These are phyloP conservation scores for Cynodonichthys magdalenae DNA, from an alignment of 2,797 vertebrate species.

Conservation along the genomic window DNA sequence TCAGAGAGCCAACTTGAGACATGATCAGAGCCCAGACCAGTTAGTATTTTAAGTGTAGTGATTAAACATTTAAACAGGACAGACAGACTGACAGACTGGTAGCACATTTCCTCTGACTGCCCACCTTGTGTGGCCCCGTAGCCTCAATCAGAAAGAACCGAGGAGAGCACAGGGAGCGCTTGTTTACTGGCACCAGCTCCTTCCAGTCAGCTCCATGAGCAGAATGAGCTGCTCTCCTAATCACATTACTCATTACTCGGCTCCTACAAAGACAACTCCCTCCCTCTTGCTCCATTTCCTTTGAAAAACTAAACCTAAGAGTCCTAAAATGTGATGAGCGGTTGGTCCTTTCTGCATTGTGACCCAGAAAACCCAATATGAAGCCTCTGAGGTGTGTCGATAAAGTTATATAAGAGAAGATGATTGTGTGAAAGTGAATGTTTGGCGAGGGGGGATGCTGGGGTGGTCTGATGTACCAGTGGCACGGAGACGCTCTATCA, in stretches of 20 bases:
- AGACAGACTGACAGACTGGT: conserved; percentile 39
- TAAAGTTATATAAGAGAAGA: conserved; percentile 39
- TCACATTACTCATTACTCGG: conserved; percentile 71
- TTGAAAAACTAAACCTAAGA: conserved; percentile 62
- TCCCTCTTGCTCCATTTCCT: conserved; percentile 52
- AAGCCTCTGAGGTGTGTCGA: conserved; percentile 37
- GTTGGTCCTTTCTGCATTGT: conserved; percentile 17
- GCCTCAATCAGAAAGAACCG: conserved; percentile 24
- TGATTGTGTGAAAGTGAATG: conserved; percentile 18
- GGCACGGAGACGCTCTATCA: conserved; percentile 56
- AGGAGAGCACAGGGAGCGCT: conserved; percentile 33
- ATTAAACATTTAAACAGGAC: conserved; percentile 60
- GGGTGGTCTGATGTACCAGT: conserved; percentile 40
- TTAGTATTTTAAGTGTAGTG: conserved; percentile 43
- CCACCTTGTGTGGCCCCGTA: conserved; percentile 36
- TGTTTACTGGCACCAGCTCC: conserved; percentile 50
- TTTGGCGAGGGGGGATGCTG: conserved; percentile 13
- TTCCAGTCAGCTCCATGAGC: conserved; percentile 48
- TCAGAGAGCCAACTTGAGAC: conserved; percentile 38
- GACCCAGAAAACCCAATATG: conserved; percentile 32
- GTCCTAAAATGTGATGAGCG: conserved; percentile 47
- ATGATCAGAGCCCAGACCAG: conserved; percentile 38
- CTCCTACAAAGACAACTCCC: conserved; percentile 57
- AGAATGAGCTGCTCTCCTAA: conserved; percentile 60
- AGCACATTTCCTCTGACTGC: conserved; percentile 36